Conservation (phyloP, 2,888 invertebrate species). For the Cyaniris semiargus region DNA sequence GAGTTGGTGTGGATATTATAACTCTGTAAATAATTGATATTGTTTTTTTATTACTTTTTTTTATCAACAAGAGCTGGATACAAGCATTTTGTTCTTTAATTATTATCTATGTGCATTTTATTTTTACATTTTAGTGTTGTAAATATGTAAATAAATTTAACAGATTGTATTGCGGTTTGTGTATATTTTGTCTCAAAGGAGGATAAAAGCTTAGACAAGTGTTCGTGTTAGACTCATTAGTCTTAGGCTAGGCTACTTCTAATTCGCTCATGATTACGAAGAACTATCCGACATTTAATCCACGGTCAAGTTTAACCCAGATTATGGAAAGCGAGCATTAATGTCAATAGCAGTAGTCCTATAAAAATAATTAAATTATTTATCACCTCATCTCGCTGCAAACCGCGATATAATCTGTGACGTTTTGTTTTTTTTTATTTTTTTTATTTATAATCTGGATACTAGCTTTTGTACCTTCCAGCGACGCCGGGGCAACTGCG, state of each 20-base stretch:
- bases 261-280: too few relatives aligned
- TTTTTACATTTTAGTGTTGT: background rate
- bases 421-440: background rate
- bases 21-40: background rate
- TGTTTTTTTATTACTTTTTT: background rate
- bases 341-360: too few relatives aligned
- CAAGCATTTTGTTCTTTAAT: background rate
- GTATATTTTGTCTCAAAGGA: too few relatives aligned
- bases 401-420: constrained; percentile 1
- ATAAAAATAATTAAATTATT: too few relatives aligned
- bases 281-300: too few relatives aligned
- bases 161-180: background rate
- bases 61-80: background rate
- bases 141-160: background rate
- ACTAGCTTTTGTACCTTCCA: constrained; percentile 43
- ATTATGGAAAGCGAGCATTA: too few relatives aligned
- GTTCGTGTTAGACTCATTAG: too few relatives aligned
- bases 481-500: constrained; percentile 66
- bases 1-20: background rate
- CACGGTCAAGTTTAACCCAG: too few relatives aligned
- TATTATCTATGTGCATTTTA: background rate
- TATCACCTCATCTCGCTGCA: too few relatives aligned
- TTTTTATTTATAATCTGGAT: background rate
- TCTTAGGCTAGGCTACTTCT: too few relatives aligned
- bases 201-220: too few relatives aligned